phyloP scores from a whole-genome alignment of 2,797 vertebrate genomes.

The Heteromormyrus szaboi region DNA sequence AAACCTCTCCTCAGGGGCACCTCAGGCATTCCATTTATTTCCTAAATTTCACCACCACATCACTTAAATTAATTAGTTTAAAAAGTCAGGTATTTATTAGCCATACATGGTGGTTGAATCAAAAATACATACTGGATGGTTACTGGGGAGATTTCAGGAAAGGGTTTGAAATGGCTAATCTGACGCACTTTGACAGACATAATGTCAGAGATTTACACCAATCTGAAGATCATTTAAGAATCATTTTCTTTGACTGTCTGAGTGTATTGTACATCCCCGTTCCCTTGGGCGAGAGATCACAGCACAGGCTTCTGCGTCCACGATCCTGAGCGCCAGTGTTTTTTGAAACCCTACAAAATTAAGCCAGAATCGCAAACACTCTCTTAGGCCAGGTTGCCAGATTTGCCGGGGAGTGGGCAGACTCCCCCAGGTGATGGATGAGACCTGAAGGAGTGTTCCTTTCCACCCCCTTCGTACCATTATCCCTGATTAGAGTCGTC shows the following conservation, averaged over 20 bases:
- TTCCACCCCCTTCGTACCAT: conserved; percentile 29
- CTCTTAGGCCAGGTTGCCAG: conserved; percentile 36
- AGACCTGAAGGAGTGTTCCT: conserved; percentile 37
- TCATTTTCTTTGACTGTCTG: neutral
- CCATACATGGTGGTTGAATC: neutral
- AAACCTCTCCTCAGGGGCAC: neutral
- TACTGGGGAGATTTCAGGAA: neutral
- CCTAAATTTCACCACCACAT: neutral
- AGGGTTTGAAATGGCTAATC: neutral
- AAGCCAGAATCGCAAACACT: conserved; percentile 35
- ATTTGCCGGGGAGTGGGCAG: conserved; percentile 9
- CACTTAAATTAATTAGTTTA: neutral
- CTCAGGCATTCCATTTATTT: neutral
- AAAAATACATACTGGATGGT: neutral
- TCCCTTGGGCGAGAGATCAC: conserved; percentile 33
- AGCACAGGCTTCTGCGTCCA: conserved; percentile 26
- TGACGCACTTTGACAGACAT: neutral
- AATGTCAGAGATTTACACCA: neutral
- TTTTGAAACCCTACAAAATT: conserved; percentile 31
- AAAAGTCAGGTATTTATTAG: neutral
- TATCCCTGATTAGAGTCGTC: conserved; percentile 28
- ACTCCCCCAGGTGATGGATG: conserved; percentile 36
- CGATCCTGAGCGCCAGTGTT: conserved; percentile 26
- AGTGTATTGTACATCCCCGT: neutral
- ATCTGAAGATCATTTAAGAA: neutral